Conservation (phyloP, 2,797 vertebrate species). For the Pelobates cultripes region DNA sequence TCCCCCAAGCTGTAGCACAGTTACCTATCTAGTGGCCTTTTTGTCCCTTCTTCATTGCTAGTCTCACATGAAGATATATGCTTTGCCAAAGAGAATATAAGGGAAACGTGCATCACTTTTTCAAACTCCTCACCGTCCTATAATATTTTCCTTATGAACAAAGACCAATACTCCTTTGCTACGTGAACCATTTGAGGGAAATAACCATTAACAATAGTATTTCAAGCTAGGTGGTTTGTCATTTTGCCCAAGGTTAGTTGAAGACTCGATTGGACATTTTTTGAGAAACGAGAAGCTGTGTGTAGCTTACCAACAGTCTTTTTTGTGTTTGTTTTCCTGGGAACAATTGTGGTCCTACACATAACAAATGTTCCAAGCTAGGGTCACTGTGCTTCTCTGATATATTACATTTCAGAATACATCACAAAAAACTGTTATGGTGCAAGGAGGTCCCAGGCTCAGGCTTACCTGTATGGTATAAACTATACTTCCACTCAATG, state of each 20-base stretch:
- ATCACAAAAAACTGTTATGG: no score
- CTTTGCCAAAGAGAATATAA: constrained; percentile 35
- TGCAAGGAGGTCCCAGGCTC: no score
- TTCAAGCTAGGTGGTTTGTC: not conserved
- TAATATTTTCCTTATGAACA: not conserved
- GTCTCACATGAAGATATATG: constrained; percentile 31
- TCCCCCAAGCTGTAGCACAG: constrained; percentile 39
- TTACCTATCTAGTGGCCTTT: constrained; percentile 33
- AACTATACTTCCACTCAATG: no score
- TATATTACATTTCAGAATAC: no score
- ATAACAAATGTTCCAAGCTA: no score
- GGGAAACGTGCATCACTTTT: not conserved
- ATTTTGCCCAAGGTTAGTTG: not conserved
- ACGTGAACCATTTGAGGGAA: not conserved
- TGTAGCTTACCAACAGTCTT: no score
- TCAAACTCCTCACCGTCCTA: not conserved
- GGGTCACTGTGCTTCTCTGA: no score
- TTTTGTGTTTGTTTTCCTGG: not conserved
- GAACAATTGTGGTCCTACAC: not conserved
- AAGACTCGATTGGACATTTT: not conserved
- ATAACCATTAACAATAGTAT: not conserved
- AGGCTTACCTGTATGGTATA: no score
- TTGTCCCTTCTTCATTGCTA: constrained; percentile 13
- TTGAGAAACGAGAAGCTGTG: not conserved
- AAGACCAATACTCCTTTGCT: not conserved